Percentiles rank a stretch among this genome's conserved stretches.
Evolutionary conservation across 2,113 vertebrate genomes (phyloP).

Genomic region (Microcebus lehilahytsara): DNA sequence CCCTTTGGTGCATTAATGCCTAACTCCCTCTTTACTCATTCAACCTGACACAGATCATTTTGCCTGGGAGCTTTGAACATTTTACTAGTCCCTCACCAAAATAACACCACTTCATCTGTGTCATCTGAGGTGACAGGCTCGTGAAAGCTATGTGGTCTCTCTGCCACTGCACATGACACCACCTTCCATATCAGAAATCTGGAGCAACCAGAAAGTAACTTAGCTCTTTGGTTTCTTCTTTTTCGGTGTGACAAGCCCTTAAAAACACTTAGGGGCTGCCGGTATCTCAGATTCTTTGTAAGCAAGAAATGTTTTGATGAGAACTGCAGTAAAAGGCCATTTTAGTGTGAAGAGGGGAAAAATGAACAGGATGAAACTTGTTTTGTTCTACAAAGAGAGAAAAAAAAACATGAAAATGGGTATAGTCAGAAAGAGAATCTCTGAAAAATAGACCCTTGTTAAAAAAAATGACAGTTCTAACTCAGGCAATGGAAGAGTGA

Average conservation of each 20-base stretch:
- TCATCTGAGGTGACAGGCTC: not conserved
- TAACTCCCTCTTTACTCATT: not conserved
- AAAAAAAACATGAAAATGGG: not conserved
- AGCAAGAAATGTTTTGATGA: not conserved
- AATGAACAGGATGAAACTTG: not conserved
- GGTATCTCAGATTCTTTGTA: not conserved
- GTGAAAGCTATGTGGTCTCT: not conserved
- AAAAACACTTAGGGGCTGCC: not conserved
- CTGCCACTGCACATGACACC: not conserved
- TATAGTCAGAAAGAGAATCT: not conserved
- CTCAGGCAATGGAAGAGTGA: not conserved
- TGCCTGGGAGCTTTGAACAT: not conserved
- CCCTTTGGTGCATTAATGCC: not conserved
- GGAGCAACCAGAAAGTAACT: not conserved
- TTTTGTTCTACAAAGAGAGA: not conserved
- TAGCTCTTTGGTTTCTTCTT: not conserved
- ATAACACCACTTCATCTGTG: not conserved
- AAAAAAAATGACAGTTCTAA: not conserved
- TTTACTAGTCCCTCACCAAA: not conserved
- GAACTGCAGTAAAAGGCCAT: not conserved
- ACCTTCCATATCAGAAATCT: not conserved
- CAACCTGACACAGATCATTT: not conserved
- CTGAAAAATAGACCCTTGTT: not conserved
- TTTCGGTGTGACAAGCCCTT: not conserved
- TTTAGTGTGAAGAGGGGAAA: not conserved